phyloP scores from a whole-genome alignment of 1,140 invertebrate species.

The Lepidotrigona ventralis region DNA sequence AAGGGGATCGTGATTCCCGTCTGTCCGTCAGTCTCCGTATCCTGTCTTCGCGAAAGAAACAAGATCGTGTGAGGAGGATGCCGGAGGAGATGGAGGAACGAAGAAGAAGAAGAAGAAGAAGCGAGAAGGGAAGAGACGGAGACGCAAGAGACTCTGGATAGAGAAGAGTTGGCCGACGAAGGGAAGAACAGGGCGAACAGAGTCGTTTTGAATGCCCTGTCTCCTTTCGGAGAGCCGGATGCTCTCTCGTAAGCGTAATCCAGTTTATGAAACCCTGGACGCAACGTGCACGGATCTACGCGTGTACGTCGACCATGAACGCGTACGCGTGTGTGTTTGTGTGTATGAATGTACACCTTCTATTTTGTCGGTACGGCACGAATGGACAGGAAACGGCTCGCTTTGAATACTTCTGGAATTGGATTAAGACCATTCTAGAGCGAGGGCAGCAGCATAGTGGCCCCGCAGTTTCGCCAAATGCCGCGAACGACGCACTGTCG shows the following conservation, averaged over 20 bases:
- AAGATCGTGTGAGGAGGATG: slow-evolving; percentile 67
- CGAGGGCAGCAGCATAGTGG: slow-evolving; percentile 19
- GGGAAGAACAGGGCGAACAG: slow-evolving; percentile 45
- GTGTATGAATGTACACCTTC: slow-evolving; percentile 57
- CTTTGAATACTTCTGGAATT: slow-evolving; percentile 70
- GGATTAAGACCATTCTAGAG: slow-evolving; percentile 68
- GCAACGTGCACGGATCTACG: slow-evolving; percentile 16
- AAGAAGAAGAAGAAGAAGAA: neutral
- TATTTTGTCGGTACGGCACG: slow-evolving; percentile 65
- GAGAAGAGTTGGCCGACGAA: slow-evolving; percentile 33
- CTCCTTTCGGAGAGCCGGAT: slow-evolving; percentile 74
- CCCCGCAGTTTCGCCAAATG: slow-evolving; percentile 38
- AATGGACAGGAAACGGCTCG: slow-evolving; percentile 75
- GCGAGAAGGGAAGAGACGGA: neutral
- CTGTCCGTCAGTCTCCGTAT: slow-evolving; percentile 60
- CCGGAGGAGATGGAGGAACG: slow-evolving; percentile 29
- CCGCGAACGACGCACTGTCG: neutral
- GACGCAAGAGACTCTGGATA: slow-evolving; percentile 15
- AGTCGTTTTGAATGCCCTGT: slow-evolving; percentile 69
- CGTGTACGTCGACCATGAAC: too few relatives aligned
- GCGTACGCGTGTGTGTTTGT: neutral
- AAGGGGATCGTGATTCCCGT: slow-evolving; percentile 67
- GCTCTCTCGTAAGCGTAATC: slow-evolving; percentile 69
- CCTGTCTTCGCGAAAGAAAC: slow-evolving; percentile 68
- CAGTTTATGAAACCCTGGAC: slow-evolving; percentile 72